Evolutionary conservation across 2,888 invertebrate genomes (phyloP).

Genomic region (Drosophila greeni): DNA sequence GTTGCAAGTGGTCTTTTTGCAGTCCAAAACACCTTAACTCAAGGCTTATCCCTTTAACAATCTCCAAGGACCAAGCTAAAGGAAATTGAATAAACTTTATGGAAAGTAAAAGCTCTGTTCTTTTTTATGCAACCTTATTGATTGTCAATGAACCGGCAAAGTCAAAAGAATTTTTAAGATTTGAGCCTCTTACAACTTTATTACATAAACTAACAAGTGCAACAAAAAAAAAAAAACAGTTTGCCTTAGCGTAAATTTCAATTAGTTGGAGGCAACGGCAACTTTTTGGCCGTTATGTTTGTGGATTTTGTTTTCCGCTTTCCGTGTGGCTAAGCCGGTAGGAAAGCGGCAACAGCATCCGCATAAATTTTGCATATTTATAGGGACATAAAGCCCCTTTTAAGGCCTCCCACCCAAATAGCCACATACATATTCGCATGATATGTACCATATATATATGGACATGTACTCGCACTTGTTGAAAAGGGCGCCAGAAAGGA

Average conservation of each 20-base stretch:
- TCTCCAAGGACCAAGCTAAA: too few relatives aligned
- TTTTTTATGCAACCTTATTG: not conserved
- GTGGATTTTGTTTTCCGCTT: slow-evolving; percentile 13
- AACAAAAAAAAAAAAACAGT: slow-evolving; percentile 34
- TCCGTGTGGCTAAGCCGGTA: slow-evolving; percentile 22
- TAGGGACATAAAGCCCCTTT: slow-evolving; percentile 42
- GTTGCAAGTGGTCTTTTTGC: too few relatives aligned
- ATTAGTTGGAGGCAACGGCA: slow-evolving; percentile 48
- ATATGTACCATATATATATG: slow-evolving; percentile 7
- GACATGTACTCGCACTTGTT: slow-evolving; percentile 33
- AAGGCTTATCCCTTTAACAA: not conserved
- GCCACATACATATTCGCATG: slow-evolving; percentile 4
- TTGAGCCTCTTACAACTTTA: slow-evolving; percentile 11
- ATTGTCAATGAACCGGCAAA: slow-evolving; percentile 9
- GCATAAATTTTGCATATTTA: slow-evolving; percentile 51
- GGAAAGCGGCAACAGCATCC: slow-evolving; percentile 27
- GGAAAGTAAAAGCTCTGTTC: not conserved
- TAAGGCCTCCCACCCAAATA: slow-evolving; percentile 10
- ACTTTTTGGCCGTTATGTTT: slow-evolving; percentile 21
- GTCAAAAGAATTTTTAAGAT: slow-evolving; percentile 27
- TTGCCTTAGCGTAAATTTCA: slow-evolving; percentile 66
- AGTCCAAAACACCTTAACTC: too few relatives aligned
- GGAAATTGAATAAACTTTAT: slow-evolving; percentile 1
- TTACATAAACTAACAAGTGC: slow-evolving; percentile 14
- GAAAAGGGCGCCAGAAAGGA: slow-evolving; percentile 15